Conservation (phyloP, 1,140 invertebrate species). For the Drosophila takahashii region DNA sequence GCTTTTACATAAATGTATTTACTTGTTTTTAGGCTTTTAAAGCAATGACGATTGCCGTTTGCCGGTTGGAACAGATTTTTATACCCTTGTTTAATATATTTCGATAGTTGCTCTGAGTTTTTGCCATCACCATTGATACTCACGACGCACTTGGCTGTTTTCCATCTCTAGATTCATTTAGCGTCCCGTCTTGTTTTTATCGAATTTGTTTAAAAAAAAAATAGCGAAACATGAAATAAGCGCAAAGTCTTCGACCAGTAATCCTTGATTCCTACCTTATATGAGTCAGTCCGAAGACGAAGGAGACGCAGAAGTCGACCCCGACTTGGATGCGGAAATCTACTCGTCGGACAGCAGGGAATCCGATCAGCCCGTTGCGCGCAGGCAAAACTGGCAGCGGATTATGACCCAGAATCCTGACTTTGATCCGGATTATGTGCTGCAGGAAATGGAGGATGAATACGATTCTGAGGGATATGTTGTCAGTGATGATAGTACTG, state of each 20-base stretch:
- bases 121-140: not conserved
- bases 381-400: not conserved
- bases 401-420: conserved; percentile 2
- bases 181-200: conserved; percentile 6
- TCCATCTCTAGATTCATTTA: conserved; percentile 22
- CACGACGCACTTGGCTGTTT: not conserved
- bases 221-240: not conserved
- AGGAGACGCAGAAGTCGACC: not conserved
- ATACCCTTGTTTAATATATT: too few relatives aligned
- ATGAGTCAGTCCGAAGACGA: conserved; percentile 12
- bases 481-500: not conserved
- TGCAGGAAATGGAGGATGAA: conserved; percentile 2
- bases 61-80: too few relatives aligned
- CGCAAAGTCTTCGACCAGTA: not conserved
- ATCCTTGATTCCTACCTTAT: not conserved
- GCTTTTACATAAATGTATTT: too few relatives aligned
- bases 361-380: not conserved
- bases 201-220: not conserved
- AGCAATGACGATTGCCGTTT: too few relatives aligned
- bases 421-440: not conserved
- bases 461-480: not conserved
- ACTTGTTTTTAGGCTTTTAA: too few relatives aligned
- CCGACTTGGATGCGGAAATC: not conserved
- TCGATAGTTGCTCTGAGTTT: not conserved
- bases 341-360: conserved; percentile 20